Conservation (phyloP, 2,113 vertebrate species). For the Labeo catla region DNA sequence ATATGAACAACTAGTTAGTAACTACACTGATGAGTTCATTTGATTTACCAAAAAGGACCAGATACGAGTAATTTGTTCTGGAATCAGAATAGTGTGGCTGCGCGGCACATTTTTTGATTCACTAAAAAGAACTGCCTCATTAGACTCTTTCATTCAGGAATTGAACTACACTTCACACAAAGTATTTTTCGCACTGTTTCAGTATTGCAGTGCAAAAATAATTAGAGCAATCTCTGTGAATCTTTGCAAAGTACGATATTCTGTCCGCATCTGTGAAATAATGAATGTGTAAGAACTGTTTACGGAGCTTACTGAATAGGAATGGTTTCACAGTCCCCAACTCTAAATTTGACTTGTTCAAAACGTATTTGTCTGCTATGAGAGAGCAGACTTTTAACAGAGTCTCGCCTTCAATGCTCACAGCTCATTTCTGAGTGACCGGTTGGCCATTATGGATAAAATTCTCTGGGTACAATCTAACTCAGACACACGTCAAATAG, state of each 20-base stretch:
- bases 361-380: background rate
- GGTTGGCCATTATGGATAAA: background rate
- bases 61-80: too few relatives aligned
- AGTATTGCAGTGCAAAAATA: background rate
- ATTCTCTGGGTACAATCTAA: background rate
- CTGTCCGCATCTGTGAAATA: background rate
- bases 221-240: background rate
- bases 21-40: background rate
- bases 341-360: background rate
- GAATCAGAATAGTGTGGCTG: too few relatives aligned
- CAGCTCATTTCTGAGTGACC: background rate
- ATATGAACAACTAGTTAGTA: background rate
- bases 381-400: background rate
- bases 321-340: background rate
- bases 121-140: background rate
- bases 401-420: background rate
- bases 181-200: background rate
- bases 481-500: slow-evolving; percentile 19
- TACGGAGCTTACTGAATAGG: background rate
- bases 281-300: background rate
- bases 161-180: background rate
- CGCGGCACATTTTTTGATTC: background rate
- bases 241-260: background rate
- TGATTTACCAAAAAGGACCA: background rate
- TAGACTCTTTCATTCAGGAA: background rate